These are phyloP conservation scores for Hyles euphorbiae DNA, from an alignment of 1,140 invertebrate genomes.

Conservation along the genomic window DNA sequence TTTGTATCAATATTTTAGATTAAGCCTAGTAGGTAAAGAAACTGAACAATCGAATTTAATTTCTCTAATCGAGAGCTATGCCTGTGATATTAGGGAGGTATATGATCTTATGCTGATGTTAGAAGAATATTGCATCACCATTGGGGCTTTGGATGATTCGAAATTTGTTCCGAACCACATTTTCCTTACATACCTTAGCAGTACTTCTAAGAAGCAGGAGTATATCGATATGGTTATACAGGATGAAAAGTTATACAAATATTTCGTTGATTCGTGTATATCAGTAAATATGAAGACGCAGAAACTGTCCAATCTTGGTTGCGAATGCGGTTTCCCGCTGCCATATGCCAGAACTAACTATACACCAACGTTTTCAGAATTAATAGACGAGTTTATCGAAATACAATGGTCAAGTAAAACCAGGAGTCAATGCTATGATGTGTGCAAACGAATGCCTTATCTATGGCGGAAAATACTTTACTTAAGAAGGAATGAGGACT, in stretches of 20 bases:
- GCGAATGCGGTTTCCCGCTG: slow-evolving; percentile 68
- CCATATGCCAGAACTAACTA: slow-evolving; percentile 60
- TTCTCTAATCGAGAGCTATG: slow-evolving; percentile 51
- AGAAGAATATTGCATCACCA: slow-evolving; percentile 58
- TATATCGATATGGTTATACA: slow-evolving; percentile 56
- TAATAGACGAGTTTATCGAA: slow-evolving; percentile 70
- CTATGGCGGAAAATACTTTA: slow-evolving; percentile 76
- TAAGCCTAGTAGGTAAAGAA: slow-evolving; percentile 62
- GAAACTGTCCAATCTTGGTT: slow-evolving; percentile 54
- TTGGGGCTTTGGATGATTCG: slow-evolving; percentile 54
- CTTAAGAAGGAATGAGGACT: slow-evolving; percentile 66
- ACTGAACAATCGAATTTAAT: slow-evolving; percentile 59
- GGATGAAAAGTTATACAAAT: slow-evolving; percentile 63
- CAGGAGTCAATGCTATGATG: slow-evolving; percentile 65
- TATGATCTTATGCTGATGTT: slow-evolving; percentile 59
- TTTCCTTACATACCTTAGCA: slow-evolving; percentile 61
- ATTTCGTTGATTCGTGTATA: slow-evolving; percentile 71
- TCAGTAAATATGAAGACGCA: slow-evolving; percentile 61
- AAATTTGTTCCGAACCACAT: slow-evolving; percentile 62
- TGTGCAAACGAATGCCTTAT: slow-evolving; percentile 77
- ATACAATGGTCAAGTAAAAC: slow-evolving; percentile 64
- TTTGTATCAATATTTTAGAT: slow-evolving; percentile 65
- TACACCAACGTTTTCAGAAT: slow-evolving; percentile 55
- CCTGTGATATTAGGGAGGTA: slow-evolving; percentile 68
- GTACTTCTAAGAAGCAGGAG: slow-evolving; percentile 34